Evolutionary conservation across 2,888 invertebrate species (phyloP).

Genomic region (Xestia rhomboidea): DNA sequence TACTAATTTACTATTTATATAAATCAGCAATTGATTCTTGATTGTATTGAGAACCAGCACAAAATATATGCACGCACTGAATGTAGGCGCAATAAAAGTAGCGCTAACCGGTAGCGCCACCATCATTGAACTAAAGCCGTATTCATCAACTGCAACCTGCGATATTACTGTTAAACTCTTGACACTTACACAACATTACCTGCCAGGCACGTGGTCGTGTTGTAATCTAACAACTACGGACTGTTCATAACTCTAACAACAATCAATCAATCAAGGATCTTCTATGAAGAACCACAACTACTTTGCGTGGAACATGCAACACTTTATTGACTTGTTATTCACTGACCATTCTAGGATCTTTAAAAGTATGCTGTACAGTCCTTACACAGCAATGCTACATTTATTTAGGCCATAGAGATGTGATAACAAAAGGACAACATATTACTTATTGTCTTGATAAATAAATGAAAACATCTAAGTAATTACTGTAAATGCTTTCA

Average conservation of each 20-base stretch:
- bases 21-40: background rate
- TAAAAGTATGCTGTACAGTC: no score
- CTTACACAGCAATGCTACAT: no score
- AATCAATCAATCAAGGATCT: background rate
- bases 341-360: background rate
- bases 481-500: background rate
- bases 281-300: background rate
- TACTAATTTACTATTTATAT: background rate
- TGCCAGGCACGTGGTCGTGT: constrained; percentile 5
- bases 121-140: background rate
- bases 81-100: constrained; percentile 9
- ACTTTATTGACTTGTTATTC: background rate
- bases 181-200: constrained; percentile 5
- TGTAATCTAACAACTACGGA: constrained; percentile 1
- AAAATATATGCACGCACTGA: background rate
- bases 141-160: constrained; percentile 10
- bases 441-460: background rate
- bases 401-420: no score
- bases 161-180: constrained; percentile 6
- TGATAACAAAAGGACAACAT: no score
- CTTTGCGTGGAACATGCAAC: background rate
- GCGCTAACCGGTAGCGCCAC: constrained; percentile 10
- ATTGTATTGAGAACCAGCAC: background rate
- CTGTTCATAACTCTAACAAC: constrained; percentile 1
- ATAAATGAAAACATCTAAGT: background rate